Conservation (phyloP, 1,140 invertebrate genomes). For the Saxidomus purpurata region DNA sequence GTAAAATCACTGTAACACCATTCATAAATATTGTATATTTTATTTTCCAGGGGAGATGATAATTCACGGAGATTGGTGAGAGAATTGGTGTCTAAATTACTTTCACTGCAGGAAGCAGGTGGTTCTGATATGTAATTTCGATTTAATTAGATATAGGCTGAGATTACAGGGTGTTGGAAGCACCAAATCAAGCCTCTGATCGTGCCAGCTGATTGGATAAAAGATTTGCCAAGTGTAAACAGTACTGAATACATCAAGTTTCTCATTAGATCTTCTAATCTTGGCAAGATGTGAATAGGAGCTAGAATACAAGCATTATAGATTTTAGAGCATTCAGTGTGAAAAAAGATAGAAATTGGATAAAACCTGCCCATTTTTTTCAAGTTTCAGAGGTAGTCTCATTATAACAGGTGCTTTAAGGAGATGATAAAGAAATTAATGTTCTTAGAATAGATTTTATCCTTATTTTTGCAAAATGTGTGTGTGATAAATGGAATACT, state of each 20-base stretch:
- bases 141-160: not conserved
- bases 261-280: not conserved
- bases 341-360: not conserved
- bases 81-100: not conserved
- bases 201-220: not conserved
- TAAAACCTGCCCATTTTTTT: not conserved
- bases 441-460: not conserved
- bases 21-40: too few species aligned
- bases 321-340: slow-evolving; percentile 11
- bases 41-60: not conserved
- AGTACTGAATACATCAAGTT: not conserved
- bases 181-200: slow-evolving; percentile 11
- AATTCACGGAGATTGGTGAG: not conserved
- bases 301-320: not conserved
- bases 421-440: not conserved
- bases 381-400: not conserved
- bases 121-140: slow-evolving; percentile 2
- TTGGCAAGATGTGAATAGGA: not conserved
- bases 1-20: too few species aligned
- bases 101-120: slow-evolving; percentile 23
- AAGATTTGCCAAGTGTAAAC: slow-evolving; percentile 11
- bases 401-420: not conserved
- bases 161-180: slow-evolving; percentile 16
- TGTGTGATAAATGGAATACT: too few species aligned
- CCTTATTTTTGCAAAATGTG: too few species aligned